Evolutionary conservation across 35 echinoderm and acorn worm species (phyloP), one percentile per base, ranked within the genome.

Genomic region (Apostichopus parvimensis): DNA sequence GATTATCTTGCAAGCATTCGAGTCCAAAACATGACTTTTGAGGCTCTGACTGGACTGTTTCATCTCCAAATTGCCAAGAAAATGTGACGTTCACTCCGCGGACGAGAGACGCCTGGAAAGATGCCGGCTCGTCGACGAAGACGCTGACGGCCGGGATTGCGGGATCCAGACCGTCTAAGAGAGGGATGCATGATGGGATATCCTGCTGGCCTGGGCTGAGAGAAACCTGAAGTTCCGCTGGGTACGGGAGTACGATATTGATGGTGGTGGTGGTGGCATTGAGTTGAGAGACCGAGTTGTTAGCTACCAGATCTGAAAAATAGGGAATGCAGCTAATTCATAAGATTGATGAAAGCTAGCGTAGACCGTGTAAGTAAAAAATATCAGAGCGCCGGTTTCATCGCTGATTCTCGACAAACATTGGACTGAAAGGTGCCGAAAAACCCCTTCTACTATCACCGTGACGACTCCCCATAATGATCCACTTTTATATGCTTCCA

Each of bases 71-170:
- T 68, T 83, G 80, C 95, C 95, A 97, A 4, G 71, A 71, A 62
- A 97, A 97, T 15, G 95, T 93, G 73, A 97, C 60, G 66, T 97
- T 97, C 75, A 92, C 53, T 13, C 95, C 95, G 18, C 91, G 86
- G 1, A 92, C 88, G 52, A 97, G 83, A 76, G 83, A 93, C 4
- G 95, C 95, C 87, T 97, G 91, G 66, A 97, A 93, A 53, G 87
- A 72, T 3, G 82, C 87, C 57, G 92, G 79, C 56, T 94, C 91
- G 13, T 82, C 77, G 9, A 97, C 87, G 56, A 95, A 97, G 24
- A 93, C 93, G 14, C 93, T 80, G 6, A 95, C 87, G 0, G 91
- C 86, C 2, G 92, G 85, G 23, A 54, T 56, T 5, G 17, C 71
- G 8, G 80, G 71, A 64, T 82, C 28, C 5, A 92, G 24, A 64